Conservation (phyloP, 2,113 vertebrate genomes). For the Gallinago jamesoni region DNA sequence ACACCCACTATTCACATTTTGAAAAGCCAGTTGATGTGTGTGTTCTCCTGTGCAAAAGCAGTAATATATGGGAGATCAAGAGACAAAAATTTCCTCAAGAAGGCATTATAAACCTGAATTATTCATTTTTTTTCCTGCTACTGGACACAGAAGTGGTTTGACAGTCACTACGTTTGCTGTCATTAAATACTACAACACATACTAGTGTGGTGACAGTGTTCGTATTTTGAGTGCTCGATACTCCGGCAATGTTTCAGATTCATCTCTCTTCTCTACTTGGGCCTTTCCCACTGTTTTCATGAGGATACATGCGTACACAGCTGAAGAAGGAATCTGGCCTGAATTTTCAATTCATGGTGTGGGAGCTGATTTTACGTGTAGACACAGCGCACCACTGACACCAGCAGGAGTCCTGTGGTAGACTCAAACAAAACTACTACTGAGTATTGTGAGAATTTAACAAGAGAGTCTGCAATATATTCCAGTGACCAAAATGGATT, state of each 20-base stretch:
- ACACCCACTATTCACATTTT: neutral
- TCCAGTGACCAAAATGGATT: neutral
- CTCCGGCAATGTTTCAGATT: neutral
- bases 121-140: neutral
- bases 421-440: neutral
- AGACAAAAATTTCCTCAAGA: neutral
- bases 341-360: neutral
- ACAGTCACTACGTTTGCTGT: neutral
- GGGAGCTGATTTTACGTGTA: neutral
- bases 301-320: rapidly evolving
- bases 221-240: neutral
- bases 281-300: neutral
- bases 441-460: neutral
- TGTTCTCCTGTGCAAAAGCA: neutral
- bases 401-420: neutral
- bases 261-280: neutral
- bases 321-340: neutral
- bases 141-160: neutral
- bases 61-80: neutral
- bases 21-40: neutral
- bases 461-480: neutral
- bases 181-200: neutral
- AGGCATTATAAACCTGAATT: neutral
- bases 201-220: neutral
- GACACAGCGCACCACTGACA: neutral